Evolutionary conservation across 1,140 invertebrate species (phyloP), one percentile per base, ranked within the genome.

Genomic region (Bactericera cockerelli): DNA sequence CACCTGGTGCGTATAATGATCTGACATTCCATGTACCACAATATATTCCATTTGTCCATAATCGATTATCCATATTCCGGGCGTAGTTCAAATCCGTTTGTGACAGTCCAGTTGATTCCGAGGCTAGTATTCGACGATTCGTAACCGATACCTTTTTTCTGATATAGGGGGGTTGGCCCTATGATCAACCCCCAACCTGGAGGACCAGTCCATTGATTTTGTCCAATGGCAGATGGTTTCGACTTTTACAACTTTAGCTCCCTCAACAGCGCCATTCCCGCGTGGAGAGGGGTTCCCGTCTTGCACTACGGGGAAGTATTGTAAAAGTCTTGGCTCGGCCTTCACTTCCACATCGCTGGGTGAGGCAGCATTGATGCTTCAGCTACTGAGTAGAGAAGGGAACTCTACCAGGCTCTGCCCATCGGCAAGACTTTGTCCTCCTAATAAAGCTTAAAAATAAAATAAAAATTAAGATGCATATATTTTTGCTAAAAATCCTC

Each of bases 11-110:
- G 26, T 55, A 26, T 10, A 59, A 26, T 22, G 22, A 62, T 56
- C 56, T 58, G 22, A 63, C 49, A 59, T 61, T 61, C 63, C 61
- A 60, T 33, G 61, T 64, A 26, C 49, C 49, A 16, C 42, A 49
- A 4, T 8, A 10, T 6, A 22, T 6, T 49, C 22, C 22, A 16
- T 49, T 49, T 4, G 19, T 49, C 22, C n/a, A 19, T 10, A 49
- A 49, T 49, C 42, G n/a, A 10, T 49, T 19, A n/a, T 19, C n/a
- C 3, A 16, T 19, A 49, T 4, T 49, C n/a, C 4, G 42, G 4
- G 4, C n/a, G n/a, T 4, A 6, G 8, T 4, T 4, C 42, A n/a
- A 49, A 31, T 31, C 28, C 28, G 28, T 6, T 4, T 31, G 4
- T 6, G 42, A 49, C 42, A 49, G 42, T 49, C 42, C 42, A 31